Base-by-base conservation (phyloP, 2,888 invertebrate species). In the Allolobophora icterica region DNA sequence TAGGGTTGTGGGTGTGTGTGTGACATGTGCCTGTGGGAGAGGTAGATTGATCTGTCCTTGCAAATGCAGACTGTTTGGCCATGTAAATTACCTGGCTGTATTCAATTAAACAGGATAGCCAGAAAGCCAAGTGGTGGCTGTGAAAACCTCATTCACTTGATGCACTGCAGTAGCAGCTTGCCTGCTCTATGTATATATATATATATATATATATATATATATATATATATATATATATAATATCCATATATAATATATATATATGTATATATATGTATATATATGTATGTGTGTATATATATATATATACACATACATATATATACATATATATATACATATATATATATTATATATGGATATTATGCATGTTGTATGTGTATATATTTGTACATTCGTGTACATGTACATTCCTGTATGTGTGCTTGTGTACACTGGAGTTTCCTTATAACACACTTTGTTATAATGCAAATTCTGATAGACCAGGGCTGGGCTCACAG, bases 81-180 rank as follows among this genome's bases (percentile, higher is more conserved):
- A 71, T 71, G 71, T 71, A 71, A 71, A 71, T 71, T 71, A 71
- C 71, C 71, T 71, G 71, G 71, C 71, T 71, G 71, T n/a, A n/a
- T 71, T 30, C 71, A 71, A 71, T 71, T 71, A 71, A 71, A 71
- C 30, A 11, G 30, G 71, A 71, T n/a, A n/a, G 71, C n/a, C 8
- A 13, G n/a, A 71, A 71, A 8, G 71, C 71, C 8, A n/a, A 71
- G n/a, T n/a, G 71, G 52, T 71, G 71, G 30, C 71, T 71, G n/a
- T 30, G 71, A 71, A 71, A 71, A 52, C 11, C 30, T n/a, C 71
- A 71, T 1, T 71, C 30, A 71, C 71, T 71, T 71, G 71, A 71
- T 71, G n/a, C 71, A n/a, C 30, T 71, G n/a, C n/a, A n/a, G 71
- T 71, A n/a, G 71, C 71, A 71, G 71, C n/a, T n/a, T 71, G 30